Evolutionary conservation across 2,888 invertebrate species (phyloP).

Genomic region (Dasypogon diadema): DNA sequence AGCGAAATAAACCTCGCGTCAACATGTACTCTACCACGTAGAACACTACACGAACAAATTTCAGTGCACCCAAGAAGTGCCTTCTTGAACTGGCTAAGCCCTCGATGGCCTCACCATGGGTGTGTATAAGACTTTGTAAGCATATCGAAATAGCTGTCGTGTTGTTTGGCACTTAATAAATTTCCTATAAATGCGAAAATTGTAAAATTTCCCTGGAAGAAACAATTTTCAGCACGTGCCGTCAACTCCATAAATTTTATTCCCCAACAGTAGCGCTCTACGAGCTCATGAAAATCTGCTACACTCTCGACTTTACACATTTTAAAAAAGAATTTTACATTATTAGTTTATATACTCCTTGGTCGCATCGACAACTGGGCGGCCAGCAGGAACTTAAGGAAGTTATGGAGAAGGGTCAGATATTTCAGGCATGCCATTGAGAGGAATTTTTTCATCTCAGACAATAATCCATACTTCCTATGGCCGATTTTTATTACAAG

Average conservation of each 20-base stretch:
- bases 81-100: not conserved
- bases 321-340: constrained; percentile 16
- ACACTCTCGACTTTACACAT: constrained; percentile 14
- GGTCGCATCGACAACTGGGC: not conserved
- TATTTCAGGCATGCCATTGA: constrained; percentile 14
- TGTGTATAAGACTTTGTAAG: constrained; percentile 51
- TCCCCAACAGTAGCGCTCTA: constrained; percentile 54
- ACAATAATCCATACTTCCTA: constrained; percentile 6
- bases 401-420: not conserved
- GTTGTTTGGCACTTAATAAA: constrained; percentile 60
- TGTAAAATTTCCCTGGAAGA: constrained; percentile 59
- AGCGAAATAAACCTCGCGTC: constrained; percentile 32
- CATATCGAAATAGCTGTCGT: constrained; percentile 59
- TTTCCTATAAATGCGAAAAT: constrained; percentile 58
- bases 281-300: constrained; percentile 16
- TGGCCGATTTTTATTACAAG: constrained; percentile 34
- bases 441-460: constrained; percentile 38
- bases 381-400: not conserved
- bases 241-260: constrained; percentile 64
- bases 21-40: constrained; percentile 49
- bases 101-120: not conserved
- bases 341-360: not conserved
- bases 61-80: constrained; percentile 16
- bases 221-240: constrained; percentile 66
- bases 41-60: constrained; percentile 54